These are phyloP conservation scores for Cynocephalus volans DNA, from an alignment of 2,113 vertebrate genomes.

Conservation along the genomic window DNA sequence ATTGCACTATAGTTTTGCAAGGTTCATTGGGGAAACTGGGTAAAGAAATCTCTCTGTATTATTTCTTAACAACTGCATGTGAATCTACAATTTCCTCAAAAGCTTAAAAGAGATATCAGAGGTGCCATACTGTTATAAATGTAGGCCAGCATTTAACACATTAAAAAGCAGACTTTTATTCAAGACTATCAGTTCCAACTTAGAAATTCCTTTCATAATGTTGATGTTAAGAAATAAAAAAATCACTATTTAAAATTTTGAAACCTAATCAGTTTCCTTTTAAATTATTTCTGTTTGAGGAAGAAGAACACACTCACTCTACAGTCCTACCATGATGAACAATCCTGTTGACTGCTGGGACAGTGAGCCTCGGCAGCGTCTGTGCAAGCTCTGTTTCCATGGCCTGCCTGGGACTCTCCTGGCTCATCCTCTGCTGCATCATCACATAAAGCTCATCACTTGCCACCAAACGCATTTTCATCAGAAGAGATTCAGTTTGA, in stretches of 20 bases:
- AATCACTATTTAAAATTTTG: not conserved
- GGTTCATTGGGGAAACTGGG: not conserved
- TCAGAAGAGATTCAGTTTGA: slow-evolving; percentile 95
- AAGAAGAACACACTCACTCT: not conserved
- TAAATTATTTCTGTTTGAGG: not conserved
- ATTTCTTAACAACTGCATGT: not conserved
- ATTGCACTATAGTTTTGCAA: not conserved
- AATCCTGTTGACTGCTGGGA: slow-evolving; percentile 96
- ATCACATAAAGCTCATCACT: slow-evolving; percentile 96
- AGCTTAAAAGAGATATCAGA: not conserved
- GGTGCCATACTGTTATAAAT: not conserved
- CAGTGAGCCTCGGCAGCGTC: slow-evolving; percentile 94
- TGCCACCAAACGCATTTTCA: slow-evolving; percentile 96
- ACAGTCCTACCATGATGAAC: slow-evolving; percentile 93
- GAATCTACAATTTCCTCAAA: not conserved
- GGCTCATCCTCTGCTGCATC: slow-evolving; percentile 98
- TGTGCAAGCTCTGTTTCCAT: slow-evolving; percentile 95
- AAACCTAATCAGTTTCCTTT: not conserved
- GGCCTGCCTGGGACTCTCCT: slow-evolving; percentile 95
- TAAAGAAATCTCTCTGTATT: not conserved
- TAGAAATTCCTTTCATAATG: slow-evolving; percentile 9
- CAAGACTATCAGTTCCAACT: slow-evolving; percentile 18
- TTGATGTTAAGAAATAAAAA: slow-evolving; percentile 17
- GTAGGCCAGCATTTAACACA: not conserved
- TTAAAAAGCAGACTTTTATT: slow-evolving; percentile 23